Base-by-base conservation (phyloP, 2,113 vertebrate species). In the Dipodomys spectabilis region DNA sequence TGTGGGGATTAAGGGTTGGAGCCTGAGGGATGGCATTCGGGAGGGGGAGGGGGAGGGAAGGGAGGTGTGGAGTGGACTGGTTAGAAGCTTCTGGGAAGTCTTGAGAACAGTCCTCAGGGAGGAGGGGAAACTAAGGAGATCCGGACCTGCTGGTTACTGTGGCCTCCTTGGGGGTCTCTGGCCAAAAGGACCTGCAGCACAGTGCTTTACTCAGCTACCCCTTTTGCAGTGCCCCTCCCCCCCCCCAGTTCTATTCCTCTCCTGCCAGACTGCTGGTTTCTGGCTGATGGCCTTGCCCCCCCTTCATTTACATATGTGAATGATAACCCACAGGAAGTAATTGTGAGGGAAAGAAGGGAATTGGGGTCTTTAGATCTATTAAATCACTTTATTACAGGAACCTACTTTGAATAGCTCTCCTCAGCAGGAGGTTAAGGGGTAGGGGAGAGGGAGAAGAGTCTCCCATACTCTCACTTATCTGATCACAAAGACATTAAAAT, bases 361-460 rank as follows among this genome's bases (percentile, higher is more conserved):
- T 98, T 98, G 98, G 97, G 97, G 97, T 98, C 98, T 98, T 98
- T 98, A 98, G 98, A 98, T 98, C 98, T 98, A 98, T 98, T 98
- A 98, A 98, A 98, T 98, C 98, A 98, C 98, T 98, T 98, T 98
- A 98, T 98, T 98, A 98, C 98, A 98, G 98, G 98, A 98, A 98
- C 98, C 98, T 94, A 97, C 96, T 97, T 96, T 98, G 98, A 98
- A 98, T 98, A 98, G 98, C 97, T 96, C 95, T 92, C 96, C 98
- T 97, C 97, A 86, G 98, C 97, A 97, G 98, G 98, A 75, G 96
- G 88, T 94, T 16, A 16, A 18, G 53, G 53, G 53, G 53, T 49
- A 12, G 49, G 49, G 49, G 12, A 49, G 12, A 11, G 53, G 53
- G 15, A 57, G 53, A 18, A 4, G 80, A 94, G 97, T 96, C 96